Base-by-base conservation (phyloP, 2,113 vertebrate genomes). In the Cathartes aura region DNA sequence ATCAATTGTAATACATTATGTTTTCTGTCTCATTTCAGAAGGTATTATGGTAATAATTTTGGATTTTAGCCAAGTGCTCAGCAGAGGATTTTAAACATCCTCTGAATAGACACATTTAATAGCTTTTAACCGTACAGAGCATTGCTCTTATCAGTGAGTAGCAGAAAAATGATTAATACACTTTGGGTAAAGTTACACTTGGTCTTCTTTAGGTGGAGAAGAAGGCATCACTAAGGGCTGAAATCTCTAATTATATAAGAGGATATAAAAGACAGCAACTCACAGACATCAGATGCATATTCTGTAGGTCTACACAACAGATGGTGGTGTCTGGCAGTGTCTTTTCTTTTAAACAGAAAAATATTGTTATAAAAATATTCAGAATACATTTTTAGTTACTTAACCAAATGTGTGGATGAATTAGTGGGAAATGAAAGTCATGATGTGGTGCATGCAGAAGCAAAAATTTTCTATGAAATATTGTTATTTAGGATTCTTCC, bases 331-430 rank as follows among this genome's bases (percentile, higher is more conserved):
- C 98, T 98, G 98, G 98, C 98, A 98, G 95, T 98, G 97, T 97
- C 97, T 98, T 98, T 98, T 98, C 97, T 97, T 97, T 97, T 90
- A 96, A 98, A 98, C 97, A 98, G 96, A 98, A 98, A 97, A 98
- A 98, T 98, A 98, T 98, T 98, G 98, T 98, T 98, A 98, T 96
- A 98, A 98, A 98, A 98, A 98, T 98, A 98, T 98, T 98, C 98
- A 97, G 97, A 98, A 97, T 97, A 97, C 95, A 98, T 97, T 98
- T 98, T 98, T 98, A 98, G 97, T 97, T 98, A 94, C 89, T 98
- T 98, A 94, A 97, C 94, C 97, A 98, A 98, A 98, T 98, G 97
- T 98, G 96, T 94, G 58, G 83, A 97, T 97, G 96, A 98, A 97
- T 93, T 98, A 97, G 90, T 84, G 63, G 94, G 96, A 96, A 98